Base-by-base conservation (phyloP, 2,113 vertebrate genomes). In the Ceuthmochares aereus region DNA sequence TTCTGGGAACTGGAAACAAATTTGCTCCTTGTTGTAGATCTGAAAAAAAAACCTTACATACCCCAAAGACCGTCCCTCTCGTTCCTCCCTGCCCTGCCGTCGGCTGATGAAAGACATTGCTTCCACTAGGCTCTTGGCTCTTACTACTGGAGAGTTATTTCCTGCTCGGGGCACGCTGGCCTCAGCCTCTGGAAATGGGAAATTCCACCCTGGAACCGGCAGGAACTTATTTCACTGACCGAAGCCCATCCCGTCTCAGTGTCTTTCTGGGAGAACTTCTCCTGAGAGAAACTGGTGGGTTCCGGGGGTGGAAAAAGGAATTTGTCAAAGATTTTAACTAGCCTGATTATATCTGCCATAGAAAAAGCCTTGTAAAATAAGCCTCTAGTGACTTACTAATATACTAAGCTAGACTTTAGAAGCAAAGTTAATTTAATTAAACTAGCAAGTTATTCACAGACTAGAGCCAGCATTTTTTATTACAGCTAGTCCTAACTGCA, bases 101-200 rank as follows among this genome's bases (percentile, higher is more conserved):
- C 22, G 2, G 86, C 52, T 2, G 49, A 84, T 93, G 54, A 93
- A 84, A 95, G 89, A 17, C 74, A 81, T 59, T 54, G 6, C 73
- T 95, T 89, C 91, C 76, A 93, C 89, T 51, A 5, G 4, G 52
- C 11, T 88, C 91, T 92, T 89, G 83, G 89, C 87, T 95, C 84
- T 7, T 22, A 32, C 79, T 86, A 77, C 90, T 2, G 16, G 59
- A 52, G 83, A 92, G 91, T 60, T 95, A 90, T 93, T 95, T 95
- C 93, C 93, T 95, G 89, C 87, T 87, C 16, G 7, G 56, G 77
- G 60, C 18, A 4, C 17, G 25, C 94, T 95, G 87, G 73, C 81
- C 60, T 74, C 52, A 27, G 76, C 56, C 80, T 56, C 76, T 95
- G 87, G 62, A 89, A 89, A 95, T 95, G 95, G 77, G 87, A 95